Evolutionary conservation across 2,797 vertebrate genomes (phyloP).

Genomic region (Tragelaphus eurycerus): DNA sequence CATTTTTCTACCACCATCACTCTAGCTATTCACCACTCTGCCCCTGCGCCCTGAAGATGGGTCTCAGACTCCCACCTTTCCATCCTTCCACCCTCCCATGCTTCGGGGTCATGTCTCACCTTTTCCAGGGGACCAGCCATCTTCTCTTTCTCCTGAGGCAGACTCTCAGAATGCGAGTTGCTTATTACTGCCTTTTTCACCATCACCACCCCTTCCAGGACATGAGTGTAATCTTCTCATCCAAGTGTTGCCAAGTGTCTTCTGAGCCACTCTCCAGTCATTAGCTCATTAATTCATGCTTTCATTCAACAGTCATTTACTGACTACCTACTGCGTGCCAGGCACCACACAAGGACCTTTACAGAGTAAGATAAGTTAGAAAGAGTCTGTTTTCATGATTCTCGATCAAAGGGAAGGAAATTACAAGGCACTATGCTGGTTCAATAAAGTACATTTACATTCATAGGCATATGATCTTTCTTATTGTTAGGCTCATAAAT

Average conservation of each 20-base stretch:
- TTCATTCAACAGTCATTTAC: background rate
- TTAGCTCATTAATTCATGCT: background rate
- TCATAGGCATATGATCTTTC: background rate
- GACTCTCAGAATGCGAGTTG: background rate
- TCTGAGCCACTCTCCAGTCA: background rate
- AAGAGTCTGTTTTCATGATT: background rate
- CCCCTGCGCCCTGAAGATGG: background rate
- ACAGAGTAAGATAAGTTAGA: background rate
- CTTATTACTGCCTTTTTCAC: background rate
- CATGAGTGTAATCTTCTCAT: background rate
- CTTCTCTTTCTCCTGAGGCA: background rate
- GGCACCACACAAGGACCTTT: background rate
- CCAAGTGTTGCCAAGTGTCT: background rate
- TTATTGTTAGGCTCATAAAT: background rate
- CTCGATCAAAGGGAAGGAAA: background rate
- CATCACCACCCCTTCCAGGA: background rate
- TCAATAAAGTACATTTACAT: background rate
- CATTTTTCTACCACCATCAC: background rate
- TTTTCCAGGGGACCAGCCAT: background rate
- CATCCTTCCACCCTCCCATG: background rate
- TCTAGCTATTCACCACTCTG: background rate
- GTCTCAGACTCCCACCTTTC: background rate
- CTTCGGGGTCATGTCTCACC: background rate
- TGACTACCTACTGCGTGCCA: background rate
- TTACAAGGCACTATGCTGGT: background rate